Percentiles rank a stretch among this genome's conserved stretches.
Evolutionary conservation across 2,113 vertebrate genomes (phyloP).

Genomic region (Otis tarda): DNA sequence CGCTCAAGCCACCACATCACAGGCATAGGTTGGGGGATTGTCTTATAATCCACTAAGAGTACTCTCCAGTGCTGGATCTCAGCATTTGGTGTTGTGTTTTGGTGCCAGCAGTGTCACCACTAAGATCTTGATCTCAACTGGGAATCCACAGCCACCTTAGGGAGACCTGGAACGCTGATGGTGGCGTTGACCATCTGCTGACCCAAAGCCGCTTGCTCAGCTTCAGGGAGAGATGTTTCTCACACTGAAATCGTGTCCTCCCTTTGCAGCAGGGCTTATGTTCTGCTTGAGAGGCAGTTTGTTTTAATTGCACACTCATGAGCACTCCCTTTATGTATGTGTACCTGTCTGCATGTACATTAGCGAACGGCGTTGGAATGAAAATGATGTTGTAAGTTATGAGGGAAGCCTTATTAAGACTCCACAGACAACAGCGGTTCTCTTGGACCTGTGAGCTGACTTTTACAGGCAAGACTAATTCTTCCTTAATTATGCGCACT

Average conservation of each 20-base stretch:
- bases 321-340: background rate
- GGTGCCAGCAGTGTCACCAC: background rate
- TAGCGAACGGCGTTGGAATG: background rate
- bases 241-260: background rate
- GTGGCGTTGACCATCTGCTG: background rate
- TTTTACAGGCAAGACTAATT: background rate
- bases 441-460: background rate
- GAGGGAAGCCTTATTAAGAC: background rate
- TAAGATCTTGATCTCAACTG: background rate
- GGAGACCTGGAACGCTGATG: background rate
- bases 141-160: background rate
- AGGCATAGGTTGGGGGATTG: accelerated
- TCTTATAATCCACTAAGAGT: background rate
- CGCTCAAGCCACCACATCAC: background rate
- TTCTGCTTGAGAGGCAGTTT: background rate
- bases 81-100: background rate
- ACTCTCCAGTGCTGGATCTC: background rate
- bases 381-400: background rate
- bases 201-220: background rate
- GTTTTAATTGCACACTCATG: background rate
- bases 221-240: background rate
- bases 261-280: background rate
- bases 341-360: background rate
- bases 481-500: background rate
- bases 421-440: background rate